Percentiles rank a stretch among this genome's conserved stretches.
Evolutionary conservation across 2,113 vertebrate genomes (phyloP).

Genomic region (Rhea pennata): DNA sequence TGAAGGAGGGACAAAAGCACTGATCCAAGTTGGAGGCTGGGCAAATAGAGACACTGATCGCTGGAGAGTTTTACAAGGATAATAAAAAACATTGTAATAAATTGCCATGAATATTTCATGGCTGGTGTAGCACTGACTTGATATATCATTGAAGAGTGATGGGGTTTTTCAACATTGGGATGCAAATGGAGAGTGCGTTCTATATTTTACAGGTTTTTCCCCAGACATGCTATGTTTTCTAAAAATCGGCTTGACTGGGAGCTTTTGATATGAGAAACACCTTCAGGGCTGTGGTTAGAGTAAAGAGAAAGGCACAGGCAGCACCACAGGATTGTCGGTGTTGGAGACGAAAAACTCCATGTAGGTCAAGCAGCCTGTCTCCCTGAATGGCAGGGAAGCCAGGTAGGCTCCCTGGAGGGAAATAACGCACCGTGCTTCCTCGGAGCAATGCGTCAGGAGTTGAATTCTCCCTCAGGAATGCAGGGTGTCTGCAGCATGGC

Average conservation of each 20-base stretch:
- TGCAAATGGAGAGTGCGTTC: slow-evolving; percentile 54
- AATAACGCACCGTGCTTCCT: neutral
- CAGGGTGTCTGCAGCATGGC: neutral
- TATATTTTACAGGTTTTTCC: slow-evolving; percentile 50
- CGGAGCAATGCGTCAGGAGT: neutral
- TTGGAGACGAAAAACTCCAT: neutral
- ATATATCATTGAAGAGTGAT: slow-evolving; percentile 21
- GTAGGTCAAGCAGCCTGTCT: neutral
- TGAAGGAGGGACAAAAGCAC: neutral
- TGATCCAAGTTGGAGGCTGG: slow-evolving; percentile 11
- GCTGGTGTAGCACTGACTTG: neutral
- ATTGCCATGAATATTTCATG: slow-evolving; percentile 67
- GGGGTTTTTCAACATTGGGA: slow-evolving; percentile 5
- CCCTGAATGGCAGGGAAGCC: neutral
- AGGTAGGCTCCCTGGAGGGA: neutral
- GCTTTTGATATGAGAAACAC: slow-evolving; percentile 53
- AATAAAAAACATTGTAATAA: slow-evolving; percentile 52
- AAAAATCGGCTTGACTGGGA: slow-evolving; percentile 46
- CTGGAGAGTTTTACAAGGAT: slow-evolving; percentile 40
- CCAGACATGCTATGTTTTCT: slow-evolving; percentile 20
- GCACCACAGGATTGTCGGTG: neutral
- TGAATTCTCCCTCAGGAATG: neutral
- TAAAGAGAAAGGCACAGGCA: neutral
- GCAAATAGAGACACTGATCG: slow-evolving; percentile 30
- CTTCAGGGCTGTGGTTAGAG: slow-evolving; percentile 22